Base-by-base conservation (phyloP, 2,113 vertebrate genomes). In the Grantiella picta region DNA sequence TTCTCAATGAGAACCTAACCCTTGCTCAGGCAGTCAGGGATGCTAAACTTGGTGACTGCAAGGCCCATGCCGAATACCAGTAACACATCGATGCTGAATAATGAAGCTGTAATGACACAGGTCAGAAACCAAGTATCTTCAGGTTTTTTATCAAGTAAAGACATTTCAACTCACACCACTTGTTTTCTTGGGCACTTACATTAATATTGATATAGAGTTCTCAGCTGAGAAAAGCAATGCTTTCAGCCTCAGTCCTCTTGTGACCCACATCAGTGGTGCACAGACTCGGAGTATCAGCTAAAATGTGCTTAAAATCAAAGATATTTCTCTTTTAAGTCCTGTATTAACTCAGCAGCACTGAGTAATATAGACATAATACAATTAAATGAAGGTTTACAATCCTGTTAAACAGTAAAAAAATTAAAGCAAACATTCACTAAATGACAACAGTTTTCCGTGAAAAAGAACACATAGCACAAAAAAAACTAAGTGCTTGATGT, bases 381-480 rank as follows among this genome's bases (percentile, higher is more conserved):
- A 21, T 53, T 54, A 90, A 70, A 35, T 35, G 42, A 75, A 78
- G 59, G 23, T 29, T 80, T 80, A 59, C 7, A 77, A 42, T 50
- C 20, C 40, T 7, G 10, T 49, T 68, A 60, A 77, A 42, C 4
- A 49, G 22, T 19, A 44, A 47, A 85, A 82, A 83, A 18, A 36
- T 18, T 10, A 63, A 81, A 68, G 40, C 31, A 84, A 81, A 54
- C 7, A 2, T 42, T 25, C 54, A 82, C 9, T 65, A 77, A 86
- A 57, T 38, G 20, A 79, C 42, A 80, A 35, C 7, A 63, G 20
- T 84, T 91, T 94, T 86, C 60, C 90, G 75, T 75, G 52, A 72
- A 90, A 94, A 95, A 81, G 56, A 84, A 91, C 40, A 92, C 52
- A 90, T 8, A 91, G 79, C 82, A 93, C 63, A 78, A 44, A 97